A percentile compares a stretch with the other conserved stretches of the same genome.
Evolutionary conservation across 2,797 vertebrate genomes (phyloP).

Genomic region (Rhincodon typus): DNA sequence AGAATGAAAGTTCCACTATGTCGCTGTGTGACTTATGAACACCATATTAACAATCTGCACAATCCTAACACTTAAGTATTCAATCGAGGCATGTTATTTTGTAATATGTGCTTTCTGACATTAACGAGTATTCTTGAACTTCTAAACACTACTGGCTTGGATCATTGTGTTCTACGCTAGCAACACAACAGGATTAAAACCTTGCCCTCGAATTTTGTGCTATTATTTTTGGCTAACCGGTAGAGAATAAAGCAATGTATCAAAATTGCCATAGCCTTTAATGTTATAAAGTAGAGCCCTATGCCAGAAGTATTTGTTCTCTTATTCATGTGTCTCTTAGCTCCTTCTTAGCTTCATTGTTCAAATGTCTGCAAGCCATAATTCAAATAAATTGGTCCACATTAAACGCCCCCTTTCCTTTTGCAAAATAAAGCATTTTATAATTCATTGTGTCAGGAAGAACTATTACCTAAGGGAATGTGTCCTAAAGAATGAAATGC

Average conservation of each 20-base stretch:
- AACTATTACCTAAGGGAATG: background rate
- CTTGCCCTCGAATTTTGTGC: background rate
- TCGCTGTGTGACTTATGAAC: background rate
- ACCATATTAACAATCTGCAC: background rate
- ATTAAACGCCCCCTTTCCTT: slow-evolving; percentile 19
- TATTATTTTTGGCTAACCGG: slow-evolving; percentile 6
- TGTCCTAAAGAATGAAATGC: slow-evolving; percentile 22
- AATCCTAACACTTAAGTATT: background rate
- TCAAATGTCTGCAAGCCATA: slow-evolving; percentile 33
- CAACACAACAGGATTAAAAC: background rate
- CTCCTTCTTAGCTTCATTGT: background rate
- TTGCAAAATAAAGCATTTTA: slow-evolving; percentile 17
- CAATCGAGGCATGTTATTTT: background rate
- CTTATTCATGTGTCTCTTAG: background rate
- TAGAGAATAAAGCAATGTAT: background rate
- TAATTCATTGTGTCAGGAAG: slow-evolving; percentile 7
- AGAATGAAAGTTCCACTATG: background rate
- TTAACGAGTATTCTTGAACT: background rate
- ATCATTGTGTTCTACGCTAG: background rate
- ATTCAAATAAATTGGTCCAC: slow-evolving; percentile 28
- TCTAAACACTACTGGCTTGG: background rate
- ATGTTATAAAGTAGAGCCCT: slow-evolving; percentile 4
- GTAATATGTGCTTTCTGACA: background rate
- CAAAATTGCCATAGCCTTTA: background rate
- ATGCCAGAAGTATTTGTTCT: background rate